phyloP scores from a whole-genome alignment of 2,113 vertebrate genomes.

The Scalopus aquaticus region DNA sequence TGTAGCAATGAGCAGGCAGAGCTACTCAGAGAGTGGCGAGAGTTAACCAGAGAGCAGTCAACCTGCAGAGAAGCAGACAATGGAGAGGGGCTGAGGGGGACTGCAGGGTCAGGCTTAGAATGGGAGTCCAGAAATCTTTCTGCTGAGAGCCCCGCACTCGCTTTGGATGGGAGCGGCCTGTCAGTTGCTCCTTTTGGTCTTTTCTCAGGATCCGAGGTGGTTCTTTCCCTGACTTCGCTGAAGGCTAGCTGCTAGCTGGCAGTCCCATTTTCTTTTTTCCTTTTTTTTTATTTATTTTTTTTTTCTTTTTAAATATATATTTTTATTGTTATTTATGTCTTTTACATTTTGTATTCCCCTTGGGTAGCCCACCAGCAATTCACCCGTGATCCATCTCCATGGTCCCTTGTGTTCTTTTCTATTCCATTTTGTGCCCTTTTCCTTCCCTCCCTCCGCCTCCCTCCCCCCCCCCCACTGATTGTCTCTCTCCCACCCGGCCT shows the following conservation, averaged over 20 bases:
- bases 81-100: background rate
- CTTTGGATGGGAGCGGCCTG: background rate
- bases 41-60: background rate
- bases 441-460: too few species aligned
- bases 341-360: too few species aligned
- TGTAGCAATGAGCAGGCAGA: background rate
- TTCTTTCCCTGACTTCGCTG: background rate
- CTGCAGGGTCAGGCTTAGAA: background rate
- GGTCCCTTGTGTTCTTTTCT: too few species aligned
- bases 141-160: background rate
- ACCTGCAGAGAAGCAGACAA: background rate
- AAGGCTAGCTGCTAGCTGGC: background rate
- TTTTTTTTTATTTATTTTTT: too few species aligned
- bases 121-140: background rate
- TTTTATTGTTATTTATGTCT: too few species aligned
- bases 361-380: too few species aligned
- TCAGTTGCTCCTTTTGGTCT: background rate
- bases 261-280: conserved; percentile 26
- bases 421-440: too few species aligned
- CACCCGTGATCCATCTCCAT: too few species aligned
- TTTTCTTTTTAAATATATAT: too few species aligned
- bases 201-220: background rate
- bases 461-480: too few species aligned
- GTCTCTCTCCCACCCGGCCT: too few species aligned
- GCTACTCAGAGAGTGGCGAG: background rate